A percentile compares a stretch with the other conserved stretches of the same genome.
phyloP scores from a whole-genome alignment of 2,797 vertebrate species.

The Gallinago stenura region DNA sequence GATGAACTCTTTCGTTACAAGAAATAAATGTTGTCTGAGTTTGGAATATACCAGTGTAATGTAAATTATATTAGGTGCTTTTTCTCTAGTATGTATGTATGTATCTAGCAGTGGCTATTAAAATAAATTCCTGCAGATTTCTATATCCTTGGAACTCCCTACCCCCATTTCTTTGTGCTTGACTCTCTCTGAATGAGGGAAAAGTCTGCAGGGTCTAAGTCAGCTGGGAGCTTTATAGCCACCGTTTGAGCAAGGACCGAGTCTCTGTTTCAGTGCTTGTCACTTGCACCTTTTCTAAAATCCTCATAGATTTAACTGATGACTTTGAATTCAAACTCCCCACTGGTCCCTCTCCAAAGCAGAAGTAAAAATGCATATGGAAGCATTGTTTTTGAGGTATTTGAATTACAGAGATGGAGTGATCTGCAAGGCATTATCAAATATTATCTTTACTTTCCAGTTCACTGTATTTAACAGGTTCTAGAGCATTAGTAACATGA shows the following conservation, averaged over 20 bases:
- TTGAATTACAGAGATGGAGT: background rate
- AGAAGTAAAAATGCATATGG: background rate
- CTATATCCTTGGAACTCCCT: background rate
- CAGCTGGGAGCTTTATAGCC: conserved; percentile 8
- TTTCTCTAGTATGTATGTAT: background rate
- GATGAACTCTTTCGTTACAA: conserved; percentile 33
- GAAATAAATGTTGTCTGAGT: conserved; percentile 52
- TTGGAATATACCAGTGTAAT: conserved; percentile 43
- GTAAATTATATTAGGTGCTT: conserved; percentile 46
- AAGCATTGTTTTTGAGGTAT: background rate
- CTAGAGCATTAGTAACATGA: background rate
- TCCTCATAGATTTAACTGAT: background rate
- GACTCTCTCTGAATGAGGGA: background rate
- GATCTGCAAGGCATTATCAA: background rate
- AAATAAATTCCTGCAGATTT: conserved; percentile 53
- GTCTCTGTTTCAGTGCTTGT: conserved; percentile 26
- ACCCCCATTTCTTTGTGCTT: background rate
- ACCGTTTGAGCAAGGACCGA: background rate
- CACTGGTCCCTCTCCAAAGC: background rate
- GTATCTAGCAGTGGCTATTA: conserved; percentile 38
- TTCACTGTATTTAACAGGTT: background rate
- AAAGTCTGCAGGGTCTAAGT: background rate
- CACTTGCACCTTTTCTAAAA: conserved; percentile 11
- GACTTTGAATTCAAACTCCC: conserved; percentile 14
- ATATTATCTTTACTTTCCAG: background rate